A percentile compares a stretch with the other conserved stretches of the same genome.
phyloP scores from a whole-genome alignment of 1,140 invertebrate species.

The Whitmania pigra region DNA sequence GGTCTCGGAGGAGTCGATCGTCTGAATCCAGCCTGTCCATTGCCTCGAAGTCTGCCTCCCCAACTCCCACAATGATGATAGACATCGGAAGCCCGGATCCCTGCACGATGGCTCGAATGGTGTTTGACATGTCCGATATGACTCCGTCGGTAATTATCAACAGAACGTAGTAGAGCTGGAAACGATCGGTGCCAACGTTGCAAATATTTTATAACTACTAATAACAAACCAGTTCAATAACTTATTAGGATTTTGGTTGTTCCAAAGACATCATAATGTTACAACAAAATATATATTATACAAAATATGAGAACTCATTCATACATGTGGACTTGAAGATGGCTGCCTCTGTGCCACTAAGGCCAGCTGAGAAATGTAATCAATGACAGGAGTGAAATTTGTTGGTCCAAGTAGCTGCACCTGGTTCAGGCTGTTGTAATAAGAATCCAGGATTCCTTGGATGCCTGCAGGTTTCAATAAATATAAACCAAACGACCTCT shows the following conservation, averaged over 20 bases:
- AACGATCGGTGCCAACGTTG: not conserved
- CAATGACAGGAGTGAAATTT: conserved; percentile 45
- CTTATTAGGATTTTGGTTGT: no score
- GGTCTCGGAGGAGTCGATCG: conserved; percentile 23
- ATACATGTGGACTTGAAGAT: no score
- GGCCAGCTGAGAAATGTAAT: conserved; percentile 39
- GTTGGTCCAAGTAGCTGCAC: conserved; percentile 45
- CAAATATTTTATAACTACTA: no score
- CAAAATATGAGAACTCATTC: no score
- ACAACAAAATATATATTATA: no score
- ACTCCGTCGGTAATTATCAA: conserved; percentile 42
- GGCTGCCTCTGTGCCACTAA: conserved; percentile 30
- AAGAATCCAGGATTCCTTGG: conserved; percentile 43
- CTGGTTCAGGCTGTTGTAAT: conserved; percentile 37
- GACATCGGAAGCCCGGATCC: conserved; percentile 38
- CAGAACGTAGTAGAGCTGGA: conserved; percentile 45
- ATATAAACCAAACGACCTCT: not conserved
- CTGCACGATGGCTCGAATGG: conserved; percentile 36
- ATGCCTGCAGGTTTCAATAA: conserved; percentile 32
- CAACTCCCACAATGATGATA: conserved; percentile 42
- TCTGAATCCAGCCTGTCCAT: conserved; percentile 25
- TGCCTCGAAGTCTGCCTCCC: conserved; percentile 36
- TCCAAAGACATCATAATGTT: no score
- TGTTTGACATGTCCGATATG: conserved; percentile 39
- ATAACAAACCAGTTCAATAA: no score